Base-by-base conservation (phyloP, 2,888 invertebrate genomes). In the Dasysyrphus tricinctus region DNA sequence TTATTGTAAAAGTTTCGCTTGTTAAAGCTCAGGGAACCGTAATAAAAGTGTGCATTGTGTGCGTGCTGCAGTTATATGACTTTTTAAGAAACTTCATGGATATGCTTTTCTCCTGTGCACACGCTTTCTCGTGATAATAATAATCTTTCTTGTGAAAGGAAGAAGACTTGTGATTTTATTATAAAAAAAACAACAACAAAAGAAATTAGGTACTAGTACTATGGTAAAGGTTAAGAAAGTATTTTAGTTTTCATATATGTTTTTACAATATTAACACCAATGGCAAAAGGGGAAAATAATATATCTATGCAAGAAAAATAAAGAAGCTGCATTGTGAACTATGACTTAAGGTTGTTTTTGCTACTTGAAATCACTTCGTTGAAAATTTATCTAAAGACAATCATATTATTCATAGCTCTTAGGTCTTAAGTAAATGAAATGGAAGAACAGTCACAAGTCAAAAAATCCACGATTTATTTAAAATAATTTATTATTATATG, bases 1-100 rank as follows among this genome's bases (percentile, higher is more conserved):
- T 57, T 80, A 80, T 80, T 83, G 59, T 80, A 70, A 80, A 80
- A 80, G 70, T 83, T 83, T 65, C 32, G 34, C 61, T 79, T 57
- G 74, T 74, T 72, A 59, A 69, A 47, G 11, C 12, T 61, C 69
- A 76, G 56, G 49, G 70, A 34, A 57, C 49, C 49, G 44, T 75
- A 80, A 74, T 75, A 80, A 83, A 74, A 72, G 61, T 65, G 61
- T 70, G 70, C 74, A 83, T 44, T 70, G 70, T 34, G 12, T 67
- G n/a, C n/a, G 51, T 44, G 42, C 12, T 51, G 19, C 34, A 54
- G 51, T 24, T 69, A 54, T 69, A 54, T 79, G 67, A 42, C 47
- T 63, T 57, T 56, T 74, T 32, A 47, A 34, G 72, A 34, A 59
- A 73, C 57, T 73, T 59, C 44, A 73, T 39, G 39, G 51, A 49